Conservation (phyloP, 2,797 vertebrate species). For the Pseudomugil gertrudae region DNA sequence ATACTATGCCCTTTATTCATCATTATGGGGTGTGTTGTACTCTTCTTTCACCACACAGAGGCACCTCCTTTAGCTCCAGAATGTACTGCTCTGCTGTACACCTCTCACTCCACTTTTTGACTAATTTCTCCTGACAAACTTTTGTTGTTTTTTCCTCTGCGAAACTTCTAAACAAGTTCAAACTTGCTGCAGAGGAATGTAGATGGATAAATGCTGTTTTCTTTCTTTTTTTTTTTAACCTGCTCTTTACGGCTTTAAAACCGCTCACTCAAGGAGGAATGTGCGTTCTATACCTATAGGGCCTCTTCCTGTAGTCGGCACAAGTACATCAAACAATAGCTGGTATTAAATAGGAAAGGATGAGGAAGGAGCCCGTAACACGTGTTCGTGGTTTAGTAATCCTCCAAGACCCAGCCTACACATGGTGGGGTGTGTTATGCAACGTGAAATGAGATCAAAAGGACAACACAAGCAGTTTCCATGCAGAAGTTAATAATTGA, state of each 20-base stretch:
- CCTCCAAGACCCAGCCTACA: conserved; percentile 18
- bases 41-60: conserved; percentile 30
- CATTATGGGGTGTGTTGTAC: conserved; percentile 65
- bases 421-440: conserved; percentile 36
- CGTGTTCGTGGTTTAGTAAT: conserved; percentile 35
- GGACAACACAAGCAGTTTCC: conserved; percentile 39
- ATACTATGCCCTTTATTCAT: conserved; percentile 63
- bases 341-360: conserved; percentile 20
- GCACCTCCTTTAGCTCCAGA: conserved; percentile 32
- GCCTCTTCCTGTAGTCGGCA: conserved; percentile 20
- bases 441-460: conserved; percentile 38
- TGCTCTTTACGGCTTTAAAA: conserved; percentile 22
- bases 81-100: conserved; percentile 10
- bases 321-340: conserved; percentile 34
- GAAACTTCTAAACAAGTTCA: conserved; percentile 53
- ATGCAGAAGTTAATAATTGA: conserved; percentile 49
- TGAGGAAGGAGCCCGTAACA: conserved; percentile 7
- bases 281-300: conserved; percentile 23
- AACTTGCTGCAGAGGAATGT: conserved; percentile 54
- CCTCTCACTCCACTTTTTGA: conserved; percentile 28
- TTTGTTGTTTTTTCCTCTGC: conserved; percentile 27
- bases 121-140: conserved; percentile 41
- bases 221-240: neutral
- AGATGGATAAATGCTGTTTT: conserved; percentile 2
- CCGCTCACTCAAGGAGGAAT: conserved; percentile 30